These are phyloP conservation scores for Peucedramus taeniatus DNA, from an alignment of 2,113 vertebrate genomes.

Conservation along the genomic window DNA sequence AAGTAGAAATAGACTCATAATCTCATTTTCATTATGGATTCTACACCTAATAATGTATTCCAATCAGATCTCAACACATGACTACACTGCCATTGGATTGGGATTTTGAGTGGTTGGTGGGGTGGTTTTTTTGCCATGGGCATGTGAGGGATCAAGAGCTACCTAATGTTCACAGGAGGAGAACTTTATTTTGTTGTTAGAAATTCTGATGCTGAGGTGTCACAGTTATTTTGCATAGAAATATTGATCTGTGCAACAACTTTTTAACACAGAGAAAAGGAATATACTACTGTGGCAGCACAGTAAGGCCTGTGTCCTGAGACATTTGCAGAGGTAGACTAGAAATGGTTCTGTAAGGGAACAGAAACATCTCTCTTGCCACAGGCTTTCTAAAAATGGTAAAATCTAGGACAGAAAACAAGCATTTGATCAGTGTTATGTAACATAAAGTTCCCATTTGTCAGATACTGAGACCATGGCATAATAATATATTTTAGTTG, in stretches of 20 bases:
- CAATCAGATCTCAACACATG: background rate
- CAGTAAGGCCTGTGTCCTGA: background rate
- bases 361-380: background rate
- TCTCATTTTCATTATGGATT: background rate
- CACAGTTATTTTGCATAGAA: background rate
- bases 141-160: background rate
- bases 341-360: background rate
- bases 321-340: background rate
- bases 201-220: background rate
- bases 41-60: background rate
- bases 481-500: background rate
- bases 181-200: background rate
- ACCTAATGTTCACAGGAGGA: background rate
- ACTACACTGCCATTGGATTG: background rate
- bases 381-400: background rate
- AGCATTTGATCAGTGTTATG: background rate
- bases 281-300: background rate
- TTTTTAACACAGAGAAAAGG: background rate
- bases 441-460: background rate
- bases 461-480: background rate
- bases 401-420: background rate
- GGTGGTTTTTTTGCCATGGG: background rate
- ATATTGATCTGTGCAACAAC: background rate
- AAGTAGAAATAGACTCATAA: background rate
- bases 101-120: background rate